Evolutionary conservation across 2,797 vertebrate species (phyloP), one percentile per base, ranked within the genome.

Genomic region (Coregonus ussuriensis): DNA sequence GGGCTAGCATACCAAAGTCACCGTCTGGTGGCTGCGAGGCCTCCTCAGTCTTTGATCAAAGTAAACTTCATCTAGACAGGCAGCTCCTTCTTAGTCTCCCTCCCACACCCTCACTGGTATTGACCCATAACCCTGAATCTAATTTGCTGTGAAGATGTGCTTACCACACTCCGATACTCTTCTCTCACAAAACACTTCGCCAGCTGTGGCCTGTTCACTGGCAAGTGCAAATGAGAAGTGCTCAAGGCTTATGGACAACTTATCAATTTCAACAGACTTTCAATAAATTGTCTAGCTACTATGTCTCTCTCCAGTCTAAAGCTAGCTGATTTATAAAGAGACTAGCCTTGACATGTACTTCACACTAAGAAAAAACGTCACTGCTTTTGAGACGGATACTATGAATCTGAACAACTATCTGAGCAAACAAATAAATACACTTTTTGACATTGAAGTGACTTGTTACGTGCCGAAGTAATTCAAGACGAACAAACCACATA

Each of bases 31-130:
- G n/a, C 62, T 47, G n/a, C 51, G 11, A 77, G 62, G 62, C 65
- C 21, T 51, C 52, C 41, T 6, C 29, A 56, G 25, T 79, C 66
- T 75, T 66, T 79, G 69, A 82, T 85, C 77, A 71, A 78, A 83
- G 79, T n/a, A 4, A 13, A 15, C 70, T 71, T 77, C 69, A 59
- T 21, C 65, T 37, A 31, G 56, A 65, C 72, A 65, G 59, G 56
- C 54, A 68, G 75, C 31, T 74, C 63, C 65, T 21, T 66, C 66
- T 69, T 41, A 47, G 18, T 72, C 14, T 63, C 31, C 29, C 14
- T 31, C 52, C 65, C 29, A 31, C 54, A 29, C 13, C 37, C 47
- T 65, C 37, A 59, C 37, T 25, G 37, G 53, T 47, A 52, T 33
- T 72, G 68, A 74, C 75, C 77, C 33, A 7, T 75, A 16, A 77